Evolutionary conservation across 2,888 invertebrate genomes (phyloP).

Genomic region (Epinotia brunnichana): DNA sequence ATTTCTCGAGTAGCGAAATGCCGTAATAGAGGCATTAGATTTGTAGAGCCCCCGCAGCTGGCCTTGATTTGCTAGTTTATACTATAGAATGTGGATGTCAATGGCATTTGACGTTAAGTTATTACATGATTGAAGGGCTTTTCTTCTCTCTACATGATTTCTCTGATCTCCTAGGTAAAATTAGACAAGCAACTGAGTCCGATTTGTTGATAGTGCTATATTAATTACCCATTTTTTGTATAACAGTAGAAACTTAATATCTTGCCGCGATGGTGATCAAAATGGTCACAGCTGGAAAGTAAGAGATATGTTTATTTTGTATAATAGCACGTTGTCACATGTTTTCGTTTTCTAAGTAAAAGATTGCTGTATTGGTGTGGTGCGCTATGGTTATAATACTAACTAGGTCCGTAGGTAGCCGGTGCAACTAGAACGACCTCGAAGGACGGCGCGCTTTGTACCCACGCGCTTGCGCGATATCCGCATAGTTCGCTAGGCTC

Average conservation of each 20-base stretch:
- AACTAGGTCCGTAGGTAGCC: conserved; percentile 44
- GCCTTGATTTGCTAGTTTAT: conserved; percentile 25
- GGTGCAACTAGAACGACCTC: conserved; percentile 72
- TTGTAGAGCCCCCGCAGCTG: neutral
- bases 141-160: neutral
- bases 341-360: conserved; percentile 9
- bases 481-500: conserved; percentile 73
- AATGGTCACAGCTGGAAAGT: neutral
- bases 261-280: neutral
- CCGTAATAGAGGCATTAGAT: conserved; percentile 25
- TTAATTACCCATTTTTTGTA: neutral
- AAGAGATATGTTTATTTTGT: neutral
- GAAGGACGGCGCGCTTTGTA: conserved; percentile 64
- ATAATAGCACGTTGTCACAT: neutral
- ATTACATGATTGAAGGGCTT: neutral
- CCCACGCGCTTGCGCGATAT: conserved; percentile 71
- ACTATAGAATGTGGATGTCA: conserved; percentile 22
- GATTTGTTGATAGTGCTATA: too few relatives aligned
- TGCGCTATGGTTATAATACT: conserved; percentile 31
- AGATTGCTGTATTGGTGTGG: conserved; percentile 4
- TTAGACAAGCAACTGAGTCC: neutral
- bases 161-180: too few relatives aligned
- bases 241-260: neutral
- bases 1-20: conserved; percentile 14
- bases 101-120: conserved; percentile 11